phyloP scores from a whole-genome alignment of 2,888 invertebrate genomes.

The Acronicta leporina region DNA sequence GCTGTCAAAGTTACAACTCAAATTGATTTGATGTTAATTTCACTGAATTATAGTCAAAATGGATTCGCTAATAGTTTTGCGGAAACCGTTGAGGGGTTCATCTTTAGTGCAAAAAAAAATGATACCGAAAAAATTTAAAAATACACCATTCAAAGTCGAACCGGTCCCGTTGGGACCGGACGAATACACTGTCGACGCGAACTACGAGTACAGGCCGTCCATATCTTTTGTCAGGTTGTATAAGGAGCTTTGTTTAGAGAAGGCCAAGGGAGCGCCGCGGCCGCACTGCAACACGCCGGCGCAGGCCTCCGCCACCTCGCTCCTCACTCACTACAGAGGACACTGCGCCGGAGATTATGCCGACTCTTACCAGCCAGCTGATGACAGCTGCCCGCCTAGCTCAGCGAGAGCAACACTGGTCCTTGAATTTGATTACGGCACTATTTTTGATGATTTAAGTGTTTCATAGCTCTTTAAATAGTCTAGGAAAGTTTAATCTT shows the following conservation, averaged over 20 bases:
- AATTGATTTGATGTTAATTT: background rate
- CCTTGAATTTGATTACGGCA: conserved; percentile 48
- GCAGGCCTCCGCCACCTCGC: conserved; percentile 2
- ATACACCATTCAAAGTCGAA: background rate
- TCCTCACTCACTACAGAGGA: conserved; percentile 9
- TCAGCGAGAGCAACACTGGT: conserved; percentile 28
- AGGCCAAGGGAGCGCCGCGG: background rate
- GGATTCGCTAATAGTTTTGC: conserved; percentile 56
- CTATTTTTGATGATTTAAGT: conserved; percentile 2
- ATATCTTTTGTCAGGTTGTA: conserved; percentile 64
- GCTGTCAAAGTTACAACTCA: conserved; percentile 5
- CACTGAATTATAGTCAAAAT: conserved; percentile 30
- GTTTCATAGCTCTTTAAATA: conserved; percentile 4
- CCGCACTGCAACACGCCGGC: conserved; percentile 7
- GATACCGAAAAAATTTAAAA: conserved; percentile 17
- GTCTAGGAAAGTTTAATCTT: too few species aligned
- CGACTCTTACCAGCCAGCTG: background rate
- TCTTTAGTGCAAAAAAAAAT: conserved; percentile 5
- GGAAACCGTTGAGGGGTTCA: conserved; percentile 37
- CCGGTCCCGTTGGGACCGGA: background rate
- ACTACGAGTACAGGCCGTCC: conserved; percentile 2
- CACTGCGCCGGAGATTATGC: too few species aligned
- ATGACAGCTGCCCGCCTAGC: background rate
- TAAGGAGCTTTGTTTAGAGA: conserved; percentile 39
- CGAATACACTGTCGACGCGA: too few species aligned